Conservation (phyloP, 2,888 invertebrate species). For the Patella caerulea region DNA sequence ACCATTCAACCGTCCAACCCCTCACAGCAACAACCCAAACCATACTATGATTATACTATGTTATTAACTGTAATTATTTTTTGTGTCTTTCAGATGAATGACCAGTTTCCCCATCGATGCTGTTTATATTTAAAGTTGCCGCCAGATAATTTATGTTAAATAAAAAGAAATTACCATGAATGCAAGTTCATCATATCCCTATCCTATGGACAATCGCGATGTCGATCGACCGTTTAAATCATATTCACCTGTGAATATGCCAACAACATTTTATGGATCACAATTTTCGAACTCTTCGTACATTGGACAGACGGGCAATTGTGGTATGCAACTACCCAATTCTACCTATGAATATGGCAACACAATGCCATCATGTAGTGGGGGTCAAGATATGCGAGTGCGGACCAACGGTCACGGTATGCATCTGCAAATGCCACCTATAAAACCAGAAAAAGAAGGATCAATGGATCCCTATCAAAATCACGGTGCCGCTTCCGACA, state of each 20-base stretch:
- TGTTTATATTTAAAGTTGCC: no score
- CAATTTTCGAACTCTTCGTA: slow-evolving; percentile 20
- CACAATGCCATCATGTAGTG: slow-evolving; percentile 12
- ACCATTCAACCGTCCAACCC: no score
- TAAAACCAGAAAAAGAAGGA: slow-evolving; percentile 5
- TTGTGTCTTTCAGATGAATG: no score
- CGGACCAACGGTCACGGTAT: not conserved
- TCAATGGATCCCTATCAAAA: not conserved
- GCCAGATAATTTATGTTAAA: no score
- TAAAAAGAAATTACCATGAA: no score
- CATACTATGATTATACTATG: no score
- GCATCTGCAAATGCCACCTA: not conserved
- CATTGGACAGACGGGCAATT: slow-evolving; percentile 15
- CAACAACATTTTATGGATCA: slow-evolving; percentile 20
- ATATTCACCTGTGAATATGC: slow-evolving; percentile 15
- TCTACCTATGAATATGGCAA: slow-evolving; percentile 5
- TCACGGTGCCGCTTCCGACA: not conserved
- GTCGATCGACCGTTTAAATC: slow-evolving; percentile 24
- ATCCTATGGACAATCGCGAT: slow-evolving; percentile 6
- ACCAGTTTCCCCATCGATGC: no score
- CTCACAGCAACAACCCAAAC: no score
- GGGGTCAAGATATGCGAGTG: slow-evolving; percentile 14
- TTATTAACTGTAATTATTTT: no score
- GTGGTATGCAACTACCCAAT: slow-evolving; percentile 26
- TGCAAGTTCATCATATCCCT: slow-evolving; percentile 5